A percentile compares a stretch with the other conserved stretches of the same genome.
Evolutionary conservation across 2,797 vertebrate species (phyloP).

Genomic region (Lutra lutra): DNA sequence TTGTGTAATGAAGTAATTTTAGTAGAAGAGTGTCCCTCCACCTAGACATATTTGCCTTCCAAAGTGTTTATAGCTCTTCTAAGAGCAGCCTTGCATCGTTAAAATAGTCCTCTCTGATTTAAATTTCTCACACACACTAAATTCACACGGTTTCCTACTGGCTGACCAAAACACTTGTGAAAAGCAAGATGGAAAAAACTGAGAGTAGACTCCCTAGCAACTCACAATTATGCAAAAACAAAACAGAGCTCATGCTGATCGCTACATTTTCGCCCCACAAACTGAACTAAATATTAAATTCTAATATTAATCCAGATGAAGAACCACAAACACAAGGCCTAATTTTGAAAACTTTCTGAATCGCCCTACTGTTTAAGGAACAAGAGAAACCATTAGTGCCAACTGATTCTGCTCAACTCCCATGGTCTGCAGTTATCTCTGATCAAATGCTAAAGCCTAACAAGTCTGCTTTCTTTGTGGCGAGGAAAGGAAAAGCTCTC

Average conservation of each 20-base stretch:
- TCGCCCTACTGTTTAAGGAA: background rate
- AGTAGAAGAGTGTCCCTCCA: background rate
- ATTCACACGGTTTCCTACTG: slow-evolving; percentile 55
- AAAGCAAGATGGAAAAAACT: slow-evolving; percentile 64
- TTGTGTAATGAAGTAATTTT: background rate
- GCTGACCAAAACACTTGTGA: slow-evolving; percentile 42
- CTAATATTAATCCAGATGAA: slow-evolving; percentile 61
- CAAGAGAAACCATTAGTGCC: background rate
- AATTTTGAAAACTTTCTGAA: slow-evolving; percentile 52
- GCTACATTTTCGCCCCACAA: background rate
- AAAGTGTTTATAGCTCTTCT: background rate
- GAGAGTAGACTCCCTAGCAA: slow-evolving; percentile 67
- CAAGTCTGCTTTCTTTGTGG: background rate
- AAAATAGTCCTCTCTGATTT: slow-evolving; percentile 39
- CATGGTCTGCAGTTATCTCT: background rate
- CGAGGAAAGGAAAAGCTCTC: background rate
- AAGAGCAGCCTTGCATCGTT: background rate
- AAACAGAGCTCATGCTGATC: slow-evolving; percentile 20
- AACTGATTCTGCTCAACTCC: background rate
- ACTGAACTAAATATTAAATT: slow-evolving; percentile 54
- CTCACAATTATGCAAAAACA: slow-evolving; percentile 59
- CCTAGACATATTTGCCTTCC: background rate
- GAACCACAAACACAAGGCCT: slow-evolving; percentile 37
- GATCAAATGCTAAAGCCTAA: background rate
- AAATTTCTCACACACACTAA: slow-evolving; percentile 56